These are phyloP conservation scores for Tetheella fluctuosa DNA, from an alignment of 2,888 invertebrate species.

Conservation along the genomic window DNA sequence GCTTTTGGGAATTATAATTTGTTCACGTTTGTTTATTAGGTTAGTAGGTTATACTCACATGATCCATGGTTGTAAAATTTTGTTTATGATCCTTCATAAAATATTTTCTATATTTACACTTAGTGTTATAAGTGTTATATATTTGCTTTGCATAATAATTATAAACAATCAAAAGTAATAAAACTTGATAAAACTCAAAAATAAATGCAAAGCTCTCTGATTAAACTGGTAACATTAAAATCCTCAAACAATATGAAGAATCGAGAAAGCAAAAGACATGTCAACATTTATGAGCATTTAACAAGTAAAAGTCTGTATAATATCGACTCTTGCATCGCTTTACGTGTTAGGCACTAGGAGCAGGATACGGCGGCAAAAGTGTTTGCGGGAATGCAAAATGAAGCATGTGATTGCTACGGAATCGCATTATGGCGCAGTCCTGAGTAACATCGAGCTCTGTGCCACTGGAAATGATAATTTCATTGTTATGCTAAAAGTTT, in stretches of 20 bases:
- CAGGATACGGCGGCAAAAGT: slow-evolving; percentile 61
- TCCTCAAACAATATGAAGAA: too few species aligned
- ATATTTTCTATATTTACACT: too few species aligned
- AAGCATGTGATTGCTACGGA: slow-evolving; percentile 78
- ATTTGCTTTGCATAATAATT: too few species aligned
- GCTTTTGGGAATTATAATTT: not conserved
- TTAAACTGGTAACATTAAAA: too few species aligned
- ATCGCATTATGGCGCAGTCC: slow-evolving; percentile 67
- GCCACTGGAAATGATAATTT: slow-evolving; percentile 46
- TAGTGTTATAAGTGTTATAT: too few species aligned
- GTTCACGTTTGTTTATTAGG: not conserved
- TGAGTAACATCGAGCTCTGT: slow-evolving; percentile 38
- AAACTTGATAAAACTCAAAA: too few species aligned
- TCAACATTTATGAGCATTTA: slow-evolving; percentile 33
- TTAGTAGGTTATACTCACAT: not conserved
- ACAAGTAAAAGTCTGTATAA: slow-evolving; percentile 26
- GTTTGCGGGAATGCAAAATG: slow-evolving; percentile 78
- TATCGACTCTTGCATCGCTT: slow-evolving; percentile 33
- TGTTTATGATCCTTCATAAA: not conserved
- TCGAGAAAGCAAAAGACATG: not conserved
- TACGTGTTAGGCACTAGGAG: slow-evolving; percentile 29
- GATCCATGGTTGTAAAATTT: not conserved
- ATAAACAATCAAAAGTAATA: too few species aligned
- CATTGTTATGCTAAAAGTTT: slow-evolving; percentile 5
- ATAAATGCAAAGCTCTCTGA: too few species aligned